Conservation (phyloP, 2,888 invertebrate genomes). For the Ormyrus nitidulus region DNA sequence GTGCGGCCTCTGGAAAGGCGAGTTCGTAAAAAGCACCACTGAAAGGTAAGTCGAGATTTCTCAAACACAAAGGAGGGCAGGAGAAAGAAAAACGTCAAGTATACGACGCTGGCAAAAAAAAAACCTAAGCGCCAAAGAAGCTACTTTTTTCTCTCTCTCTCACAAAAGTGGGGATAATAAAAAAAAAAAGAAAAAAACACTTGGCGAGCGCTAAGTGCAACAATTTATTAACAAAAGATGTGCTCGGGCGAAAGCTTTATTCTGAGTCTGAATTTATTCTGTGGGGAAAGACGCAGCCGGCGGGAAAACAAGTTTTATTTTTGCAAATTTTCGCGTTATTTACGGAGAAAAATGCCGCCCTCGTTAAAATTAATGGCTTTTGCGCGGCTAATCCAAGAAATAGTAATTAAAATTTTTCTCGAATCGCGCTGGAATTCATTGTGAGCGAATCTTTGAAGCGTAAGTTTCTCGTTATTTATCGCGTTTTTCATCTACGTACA, state of each 20-base stretch:
- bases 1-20: conserved; percentile 91
- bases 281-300: neutral
- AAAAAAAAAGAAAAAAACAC: conserved; percentile 9
- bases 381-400: too few species aligned
- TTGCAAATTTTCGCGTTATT: too few species aligned
- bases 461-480: too few species aligned
- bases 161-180: neutral
- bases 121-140: conserved; percentile 39
- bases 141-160: conserved; percentile 24
- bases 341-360: too few species aligned
- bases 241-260: neutral
- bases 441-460: too few species aligned
- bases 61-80: conserved; percentile 22
- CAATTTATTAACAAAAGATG: neutral
- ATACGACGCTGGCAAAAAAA: conserved; percentile 14
- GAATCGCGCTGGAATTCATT: too few species aligned
- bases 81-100: neutral
- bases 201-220: neutral
- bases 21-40: conserved; percentile 90
- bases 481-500: too few species aligned
- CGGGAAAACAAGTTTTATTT: neutral
- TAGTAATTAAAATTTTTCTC: too few species aligned
- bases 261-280: neutral
- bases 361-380: too few species aligned
- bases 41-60: conserved; percentile 78